phyloP scores from a whole-genome alignment of 2,888 invertebrate species.

The Amblyteles armatorius region DNA sequence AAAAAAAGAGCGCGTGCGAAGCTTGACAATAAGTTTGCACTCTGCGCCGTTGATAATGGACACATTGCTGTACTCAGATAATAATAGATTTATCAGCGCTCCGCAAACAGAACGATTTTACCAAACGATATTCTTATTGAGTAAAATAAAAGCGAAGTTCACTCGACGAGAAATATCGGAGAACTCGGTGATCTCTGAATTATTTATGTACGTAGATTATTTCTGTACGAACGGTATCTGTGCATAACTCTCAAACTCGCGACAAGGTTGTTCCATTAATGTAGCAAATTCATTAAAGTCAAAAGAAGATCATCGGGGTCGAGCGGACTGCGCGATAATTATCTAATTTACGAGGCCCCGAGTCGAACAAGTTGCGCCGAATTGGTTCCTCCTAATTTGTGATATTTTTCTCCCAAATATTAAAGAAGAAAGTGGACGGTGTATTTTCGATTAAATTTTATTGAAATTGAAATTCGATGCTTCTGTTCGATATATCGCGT shows the following conservation, averaged over 20 bases:
- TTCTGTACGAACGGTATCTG: neutral
- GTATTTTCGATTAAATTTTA: neutral
- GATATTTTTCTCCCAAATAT: neutral
- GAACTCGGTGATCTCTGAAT: constrained; percentile 43
- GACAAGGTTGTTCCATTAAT: constrained; percentile 19
- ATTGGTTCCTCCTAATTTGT: neutral
- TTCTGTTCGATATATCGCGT: neutral
- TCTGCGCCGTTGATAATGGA: neutral
- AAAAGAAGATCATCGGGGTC: constrained; percentile 54
- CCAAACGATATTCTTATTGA: neutral
- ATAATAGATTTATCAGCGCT: constrained; percentile 3
- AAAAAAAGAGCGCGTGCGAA: neutral
- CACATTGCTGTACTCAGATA: neutral
- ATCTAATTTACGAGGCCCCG: constrained; percentile 54
- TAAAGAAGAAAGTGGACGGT: neutral
- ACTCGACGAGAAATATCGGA: neutral
- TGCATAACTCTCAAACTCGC: constrained; percentile 7
- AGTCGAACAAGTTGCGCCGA: neutral
- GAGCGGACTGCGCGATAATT: constrained; percentile 39
- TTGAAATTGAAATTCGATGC: neutral
- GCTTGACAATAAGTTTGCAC: too few relatives aligned
- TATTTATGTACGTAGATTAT: constrained; percentile 32
- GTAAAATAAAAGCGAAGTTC: neutral
- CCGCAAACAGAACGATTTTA: neutral
- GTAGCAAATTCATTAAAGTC: constrained; percentile 64